These are phyloP conservation scores for Panulirus ornatus DNA, from an alignment of 1,140 invertebrate genomes.

Conservation along the genomic window DNA sequence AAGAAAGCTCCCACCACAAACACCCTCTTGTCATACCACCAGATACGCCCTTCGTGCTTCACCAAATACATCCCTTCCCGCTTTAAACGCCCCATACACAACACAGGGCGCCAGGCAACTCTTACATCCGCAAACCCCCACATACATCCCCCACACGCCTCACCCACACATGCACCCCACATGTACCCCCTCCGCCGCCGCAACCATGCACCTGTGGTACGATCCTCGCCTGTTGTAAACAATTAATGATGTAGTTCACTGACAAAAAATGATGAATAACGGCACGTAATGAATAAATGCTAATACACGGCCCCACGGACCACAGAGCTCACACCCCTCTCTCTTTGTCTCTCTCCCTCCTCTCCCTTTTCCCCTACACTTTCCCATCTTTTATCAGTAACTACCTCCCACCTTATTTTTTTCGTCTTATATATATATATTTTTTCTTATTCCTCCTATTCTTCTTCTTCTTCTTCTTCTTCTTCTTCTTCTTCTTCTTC, in stretches of 20 bases:
- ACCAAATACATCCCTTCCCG: no score
- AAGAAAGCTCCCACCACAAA: no score
- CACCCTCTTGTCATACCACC: no score
- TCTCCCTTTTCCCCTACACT: neutral
- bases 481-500: neutral
- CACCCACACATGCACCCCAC: constrained; percentile 15
- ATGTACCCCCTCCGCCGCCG: neutral
- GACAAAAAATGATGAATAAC: constrained; percentile 15
- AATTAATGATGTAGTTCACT: constrained; percentile 28
- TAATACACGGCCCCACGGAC: neutral
- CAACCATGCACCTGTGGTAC: neutral
- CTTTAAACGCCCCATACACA: neutral
- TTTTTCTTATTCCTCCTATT: neutral
- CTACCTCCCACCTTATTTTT: no score
- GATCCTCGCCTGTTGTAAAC: neutral
- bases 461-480: neutral
- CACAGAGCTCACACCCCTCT: neutral
- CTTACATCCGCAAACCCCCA: no score
- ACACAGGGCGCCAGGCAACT: no score
- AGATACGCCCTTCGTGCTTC: no score
- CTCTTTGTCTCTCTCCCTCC: neutral
- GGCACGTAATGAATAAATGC: neutral
- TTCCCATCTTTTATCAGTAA: neutral
- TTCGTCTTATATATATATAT: constrained; percentile 9
- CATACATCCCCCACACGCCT: neutral